Percentiles rank a stretch among this genome's conserved stretches.
Conservation (phyloP, 2,113 vertebrate genomes). For the Ovis canadensis region DNA sequence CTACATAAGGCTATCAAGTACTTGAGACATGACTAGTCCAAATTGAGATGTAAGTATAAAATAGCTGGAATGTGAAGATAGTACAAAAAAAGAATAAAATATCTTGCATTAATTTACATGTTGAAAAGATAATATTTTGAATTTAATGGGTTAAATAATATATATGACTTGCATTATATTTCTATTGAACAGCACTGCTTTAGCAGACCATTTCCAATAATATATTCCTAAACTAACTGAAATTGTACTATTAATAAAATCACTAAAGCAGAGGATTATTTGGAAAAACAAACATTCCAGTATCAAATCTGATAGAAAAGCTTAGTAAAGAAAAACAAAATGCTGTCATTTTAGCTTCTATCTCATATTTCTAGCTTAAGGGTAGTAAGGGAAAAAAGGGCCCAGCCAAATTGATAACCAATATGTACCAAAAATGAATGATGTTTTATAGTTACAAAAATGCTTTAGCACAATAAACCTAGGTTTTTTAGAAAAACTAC, state of each 20-base stretch:
- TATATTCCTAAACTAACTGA: not conserved
- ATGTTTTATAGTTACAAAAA: constrained; percentile 12
- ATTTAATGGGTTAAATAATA: not conserved
- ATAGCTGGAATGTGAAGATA: not conserved
- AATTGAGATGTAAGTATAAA: not conserved
- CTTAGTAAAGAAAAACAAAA: not conserved
- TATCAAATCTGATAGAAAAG: not conserved
- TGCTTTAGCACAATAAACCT: not conserved
- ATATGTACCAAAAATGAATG: not conserved
- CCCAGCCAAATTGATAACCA: not conserved
- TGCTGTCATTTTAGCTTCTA: not conserved
- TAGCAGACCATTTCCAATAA: not conserved
- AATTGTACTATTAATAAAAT: not conserved
- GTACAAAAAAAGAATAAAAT: not conserved
- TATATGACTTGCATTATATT: not conserved
- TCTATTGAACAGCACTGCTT: not conserved
- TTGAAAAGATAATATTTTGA: constrained; percentile 7
- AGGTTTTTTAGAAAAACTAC: not conserved
- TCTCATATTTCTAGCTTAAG: constrained; percentile 28
- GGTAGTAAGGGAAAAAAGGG: not conserved
- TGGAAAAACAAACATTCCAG: not conserved
- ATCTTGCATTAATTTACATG: not conserved
- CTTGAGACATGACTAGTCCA: not conserved
- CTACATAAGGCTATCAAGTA: not conserved
- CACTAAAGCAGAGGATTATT: not conserved